phyloP scores from a whole-genome alignment of 2,888 invertebrate species.

The Chouioia cunea region DNA sequence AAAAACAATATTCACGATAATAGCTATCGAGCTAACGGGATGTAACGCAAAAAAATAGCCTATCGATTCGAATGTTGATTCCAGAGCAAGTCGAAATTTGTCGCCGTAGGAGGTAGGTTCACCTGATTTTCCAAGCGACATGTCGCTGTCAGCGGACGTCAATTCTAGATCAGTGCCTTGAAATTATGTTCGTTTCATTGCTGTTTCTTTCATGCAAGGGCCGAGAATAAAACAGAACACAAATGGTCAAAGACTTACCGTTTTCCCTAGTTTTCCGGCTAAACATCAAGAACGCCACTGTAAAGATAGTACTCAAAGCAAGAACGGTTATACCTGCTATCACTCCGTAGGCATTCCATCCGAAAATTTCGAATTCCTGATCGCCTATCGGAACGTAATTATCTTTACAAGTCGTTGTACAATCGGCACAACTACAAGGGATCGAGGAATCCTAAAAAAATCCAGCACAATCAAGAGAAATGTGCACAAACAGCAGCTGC shows the following conservation, averaged over 20 bases:
- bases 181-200: conserved; percentile 5
- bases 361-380: conserved; percentile 71
- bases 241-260: too few relatives aligned
- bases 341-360: conserved; percentile 76
- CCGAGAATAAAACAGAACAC: too few relatives aligned
- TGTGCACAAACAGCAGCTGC: background rate
- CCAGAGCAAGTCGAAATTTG: conserved; percentile 58
- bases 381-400: conserved; percentile 62
- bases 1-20: conserved; percentile 75
- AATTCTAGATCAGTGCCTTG: conserved; percentile 18
- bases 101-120: conserved; percentile 16
- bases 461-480: background rate
- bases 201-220: too few relatives aligned
- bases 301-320: conserved; percentile 64
- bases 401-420: conserved; percentile 74
- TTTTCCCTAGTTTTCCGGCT: too few relatives aligned
- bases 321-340: conserved; percentile 73
- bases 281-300: background rate
- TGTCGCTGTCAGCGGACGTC: conserved; percentile 7
- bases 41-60: conserved; percentile 77
- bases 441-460: conserved; percentile 68
- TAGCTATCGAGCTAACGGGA: conserved; percentile 75
- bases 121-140: background rate
- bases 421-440: conserved; percentile 86
- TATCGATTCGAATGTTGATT: conserved; percentile 67